Evolutionary conservation across 2,888 invertebrate species (phyloP), one percentile per base, ranked within the genome.

Genomic region (Volucella bombylans): DNA sequence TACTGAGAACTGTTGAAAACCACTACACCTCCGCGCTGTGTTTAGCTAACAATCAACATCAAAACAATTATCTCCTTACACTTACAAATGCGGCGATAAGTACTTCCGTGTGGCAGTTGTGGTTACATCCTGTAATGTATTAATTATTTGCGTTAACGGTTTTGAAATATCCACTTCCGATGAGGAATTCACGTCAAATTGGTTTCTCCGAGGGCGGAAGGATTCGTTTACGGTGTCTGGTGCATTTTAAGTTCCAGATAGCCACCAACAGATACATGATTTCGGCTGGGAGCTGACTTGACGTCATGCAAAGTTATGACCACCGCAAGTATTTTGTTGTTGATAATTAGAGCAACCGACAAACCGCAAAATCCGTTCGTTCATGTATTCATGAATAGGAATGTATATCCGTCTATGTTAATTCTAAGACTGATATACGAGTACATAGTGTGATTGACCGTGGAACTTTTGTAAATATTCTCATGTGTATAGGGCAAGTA

Each of bases 71-170:
- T 74, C 67, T 74, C 55, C 50, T 41, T 57, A 68, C 67, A 62
- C 55, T 38, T 14, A 57, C 39, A 45, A 73, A 59, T 65, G 43
- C n/a, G 67, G 43, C 49, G 61, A 64, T 62, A 65, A 62, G 64
- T 64, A 14, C 73, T 73, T 71, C 71, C 59, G 64, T 78, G 47
- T 12, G 3, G 10, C 8, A 9, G 43, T 23, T 14, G 68, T 11
- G 55, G 69, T 69, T 68, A 11, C 23, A 45, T 76, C 45, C 14
- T 64, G 68, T 49, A 64, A 69, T 65, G 59, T 14, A 77, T 54
- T 74, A 81, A 81, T 81, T 77, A 77, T 65, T 65, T 23, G 59
- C 49, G 65, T 74, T 64, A 71, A 61, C 52, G 43, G 64, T 71
- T 71, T 65, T 62, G 68, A 68, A 69, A 45, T 39, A 50, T 14